Evolutionary conservation across 2,888 invertebrate species (phyloP), one percentile per base, ranked within the genome.

Genomic region (Erannis defoliaria): DNA sequence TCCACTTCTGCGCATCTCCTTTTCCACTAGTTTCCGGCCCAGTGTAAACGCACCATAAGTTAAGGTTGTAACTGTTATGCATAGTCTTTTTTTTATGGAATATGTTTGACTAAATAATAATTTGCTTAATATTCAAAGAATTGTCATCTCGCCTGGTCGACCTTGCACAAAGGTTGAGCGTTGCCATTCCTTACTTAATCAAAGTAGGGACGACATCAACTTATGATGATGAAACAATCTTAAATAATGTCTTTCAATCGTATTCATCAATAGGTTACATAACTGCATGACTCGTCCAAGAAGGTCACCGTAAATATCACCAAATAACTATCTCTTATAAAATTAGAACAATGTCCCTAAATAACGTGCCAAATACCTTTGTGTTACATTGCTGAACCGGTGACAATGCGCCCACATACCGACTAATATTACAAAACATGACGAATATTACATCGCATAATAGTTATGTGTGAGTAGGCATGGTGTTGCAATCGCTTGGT

Each of bases 341-440:
- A 61, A 61, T 61, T 56, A 56, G 62, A 48, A 62, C 62, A 62
- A 42, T 56, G 55, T 31, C 46, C 53, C 26, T 12, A 55, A 62
- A 62, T 62, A 56, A 16, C 45, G 56, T 56, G 56, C 62, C 46
- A 62, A 51, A 62, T 62, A 45, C 56, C 55, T 53, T 56, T 61
- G 49, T 55, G 23, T 54, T 21, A 29, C 42, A 37, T 42, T 55
- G 49, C 23, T 46, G 51, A 46, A 58, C 45, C 46, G 31, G 49
- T 49, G 48, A 45, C 55, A 55, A 55, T 49, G 43, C 60, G 43
- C 60, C 55, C 55, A 61, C 59, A 49, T 60, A 29, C 54, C 10
- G 31, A 14, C 10, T 51, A 38, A 29, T 23, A 26, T 35, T 49
- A 49, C 19, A 49, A 35, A 21, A 37, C 35, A 49, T 35, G 12